Percentiles rank a stretch among this genome's conserved stretches.
Conservation (phyloP, 2,797 vertebrate species). For the Anniella stebbinsi region DNA sequence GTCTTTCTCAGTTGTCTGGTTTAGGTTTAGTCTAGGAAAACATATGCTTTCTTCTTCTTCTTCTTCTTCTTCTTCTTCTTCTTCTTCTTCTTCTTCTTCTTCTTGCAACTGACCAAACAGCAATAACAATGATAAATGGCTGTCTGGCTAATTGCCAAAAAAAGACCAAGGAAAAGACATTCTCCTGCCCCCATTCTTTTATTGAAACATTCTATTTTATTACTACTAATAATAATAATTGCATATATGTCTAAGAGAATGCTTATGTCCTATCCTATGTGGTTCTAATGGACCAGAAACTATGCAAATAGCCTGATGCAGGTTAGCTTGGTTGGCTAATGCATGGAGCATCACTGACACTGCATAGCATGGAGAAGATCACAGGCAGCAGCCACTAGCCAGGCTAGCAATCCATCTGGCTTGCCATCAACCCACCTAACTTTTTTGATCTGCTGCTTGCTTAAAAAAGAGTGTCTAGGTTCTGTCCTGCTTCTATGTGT, state of each 20-base stretch:
- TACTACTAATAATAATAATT: no score
- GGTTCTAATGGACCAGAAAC: not conserved
- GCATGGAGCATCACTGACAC: not conserved
- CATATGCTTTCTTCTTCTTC: no score
- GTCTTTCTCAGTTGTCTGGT: not conserved
- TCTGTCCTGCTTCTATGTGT: no score
- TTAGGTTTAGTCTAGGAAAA: not conserved
- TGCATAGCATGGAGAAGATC: not conserved
- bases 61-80: no score
- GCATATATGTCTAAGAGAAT: not conserved
- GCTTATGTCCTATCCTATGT: not conserved
- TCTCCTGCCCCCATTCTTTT: not conserved
- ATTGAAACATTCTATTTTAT: not conserved
- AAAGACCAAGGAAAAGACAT: not conserved
- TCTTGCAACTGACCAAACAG: no score
- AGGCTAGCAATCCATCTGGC: not conserved
- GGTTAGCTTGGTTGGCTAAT: not conserved
- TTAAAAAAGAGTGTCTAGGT: not conserved
- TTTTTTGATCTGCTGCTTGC: not conserved
- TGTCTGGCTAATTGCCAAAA: no score
- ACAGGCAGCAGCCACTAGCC: not conserved
- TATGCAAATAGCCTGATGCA: not conserved
- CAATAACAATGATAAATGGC: no score
- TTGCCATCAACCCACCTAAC: no score
- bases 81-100: no score